A percentile compares a stretch with the other conserved stretches of the same genome.
Evolutionary conservation across 2,797 vertebrate species (phyloP).

Genomic region (Spinibarbus caldwelli): DNA sequence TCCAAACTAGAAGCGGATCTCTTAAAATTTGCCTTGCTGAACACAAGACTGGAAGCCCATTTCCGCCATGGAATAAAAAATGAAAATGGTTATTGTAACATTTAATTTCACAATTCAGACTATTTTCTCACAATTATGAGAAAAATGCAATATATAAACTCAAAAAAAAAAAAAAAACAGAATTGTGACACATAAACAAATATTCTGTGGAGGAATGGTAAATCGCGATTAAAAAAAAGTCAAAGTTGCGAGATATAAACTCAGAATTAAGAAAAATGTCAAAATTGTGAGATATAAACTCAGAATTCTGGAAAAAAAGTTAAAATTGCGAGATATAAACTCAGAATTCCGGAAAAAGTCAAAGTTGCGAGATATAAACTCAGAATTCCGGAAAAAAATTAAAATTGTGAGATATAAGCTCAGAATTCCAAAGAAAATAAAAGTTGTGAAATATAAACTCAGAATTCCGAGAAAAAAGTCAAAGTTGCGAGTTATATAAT

Average conservation of each 20-base stretch:
- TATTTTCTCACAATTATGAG: neutral
- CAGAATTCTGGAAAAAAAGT: neutral
- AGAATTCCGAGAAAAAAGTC: neutral
- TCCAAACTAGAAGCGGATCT: no score
- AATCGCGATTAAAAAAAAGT: neutral
- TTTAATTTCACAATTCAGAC: neutral
- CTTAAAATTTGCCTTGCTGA: neutral
- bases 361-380: neutral
- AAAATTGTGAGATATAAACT: neutral
- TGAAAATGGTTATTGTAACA: neutral
- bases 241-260: neutral
- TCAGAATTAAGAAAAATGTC: neutral
- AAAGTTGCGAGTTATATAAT: neutral
- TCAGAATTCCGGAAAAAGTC: no score
- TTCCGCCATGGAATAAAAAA: neutral
- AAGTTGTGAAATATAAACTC: neutral
- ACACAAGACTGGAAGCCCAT: neutral
- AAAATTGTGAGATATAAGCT: neutral
- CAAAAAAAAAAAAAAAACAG: neutral
- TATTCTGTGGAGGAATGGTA: neutral
- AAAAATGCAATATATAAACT: neutral
- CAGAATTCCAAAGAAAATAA: rapidly evolving
- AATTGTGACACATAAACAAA: no score
- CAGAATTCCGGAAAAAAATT: neutral
- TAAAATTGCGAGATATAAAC: no score